Conservation (phyloP, 2,888 invertebrate genomes). For the Ophion slaviceki region DNA sequence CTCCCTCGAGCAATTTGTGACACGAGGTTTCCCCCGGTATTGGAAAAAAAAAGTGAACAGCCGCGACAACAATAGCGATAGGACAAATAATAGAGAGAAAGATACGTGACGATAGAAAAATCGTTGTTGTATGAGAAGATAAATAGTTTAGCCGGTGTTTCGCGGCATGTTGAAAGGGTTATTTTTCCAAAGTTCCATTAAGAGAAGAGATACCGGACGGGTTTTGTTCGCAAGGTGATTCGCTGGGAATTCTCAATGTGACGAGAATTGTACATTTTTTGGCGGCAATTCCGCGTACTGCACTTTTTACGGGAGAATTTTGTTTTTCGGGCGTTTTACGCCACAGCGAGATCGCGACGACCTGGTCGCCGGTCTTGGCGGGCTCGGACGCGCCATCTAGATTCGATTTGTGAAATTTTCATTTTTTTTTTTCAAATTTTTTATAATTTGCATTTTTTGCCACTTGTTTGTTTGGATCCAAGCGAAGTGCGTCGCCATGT, state of each 20-base stretch:
- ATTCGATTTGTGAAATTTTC: constrained; percentile 65
- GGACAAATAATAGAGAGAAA: not conserved
- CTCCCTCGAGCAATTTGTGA: constrained; percentile 20
- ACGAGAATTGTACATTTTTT: not conserved
- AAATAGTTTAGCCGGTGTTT: constrained; percentile 7
- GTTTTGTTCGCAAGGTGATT: not conserved
- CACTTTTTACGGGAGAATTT: not conserved
- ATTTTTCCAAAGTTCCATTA: not conserved
- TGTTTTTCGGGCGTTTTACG: not conserved
- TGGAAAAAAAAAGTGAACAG: not conserved
- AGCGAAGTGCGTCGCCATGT: not conserved
- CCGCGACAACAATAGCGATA: not conserved
- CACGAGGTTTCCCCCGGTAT: not conserved
- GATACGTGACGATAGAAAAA: not conserved
- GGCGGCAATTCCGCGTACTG: not conserved
- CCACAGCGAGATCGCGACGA: not conserved
- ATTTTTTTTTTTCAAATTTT: constrained; percentile 31
- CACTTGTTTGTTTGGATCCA: not conserved
- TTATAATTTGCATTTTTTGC: not conserved
- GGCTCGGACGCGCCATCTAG: constrained; percentile 78
- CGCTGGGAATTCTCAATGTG: not conserved
- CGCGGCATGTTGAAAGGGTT: constrained; percentile 3
- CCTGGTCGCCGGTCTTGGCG: constrained; percentile 76
- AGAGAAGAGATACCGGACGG: not conserved
- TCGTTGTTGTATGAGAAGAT: not conserved